phyloP scores from a whole-genome alignment of 1,140 invertebrate species.

The Plectus sambesii region DNA sequence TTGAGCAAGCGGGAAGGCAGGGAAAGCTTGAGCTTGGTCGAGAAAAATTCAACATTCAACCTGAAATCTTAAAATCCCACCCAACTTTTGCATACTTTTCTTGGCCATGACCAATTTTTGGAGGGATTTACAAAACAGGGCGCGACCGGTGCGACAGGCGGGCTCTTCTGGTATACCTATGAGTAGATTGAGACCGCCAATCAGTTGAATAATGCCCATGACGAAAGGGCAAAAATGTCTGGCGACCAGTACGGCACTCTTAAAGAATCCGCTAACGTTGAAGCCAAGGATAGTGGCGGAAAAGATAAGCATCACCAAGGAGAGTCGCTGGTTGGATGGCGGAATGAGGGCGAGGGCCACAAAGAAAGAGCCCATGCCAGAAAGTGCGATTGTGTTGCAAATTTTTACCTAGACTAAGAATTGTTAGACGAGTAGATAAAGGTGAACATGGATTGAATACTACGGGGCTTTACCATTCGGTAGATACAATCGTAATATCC shows the following conservation, averaged over 20 bases:
- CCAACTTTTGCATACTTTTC: too few relatives aligned
- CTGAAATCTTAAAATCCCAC: too few relatives aligned
- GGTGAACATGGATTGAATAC: not conserved
- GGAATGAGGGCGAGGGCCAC: too few relatives aligned
- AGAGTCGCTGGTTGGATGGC: conserved; percentile 1
- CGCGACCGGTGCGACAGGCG: too few relatives aligned
- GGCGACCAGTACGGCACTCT: conserved; percentile 20
- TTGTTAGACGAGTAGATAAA: not conserved
- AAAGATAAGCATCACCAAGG: not conserved
- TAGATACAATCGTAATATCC: too few relatives aligned
- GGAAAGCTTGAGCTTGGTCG: too few relatives aligned
- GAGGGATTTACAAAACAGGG: too few relatives aligned
- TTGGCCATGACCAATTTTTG: too few relatives aligned
- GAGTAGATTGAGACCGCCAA: conserved; percentile 15
- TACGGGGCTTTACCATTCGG: too few relatives aligned
- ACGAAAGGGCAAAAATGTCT: conserved; percentile 24
- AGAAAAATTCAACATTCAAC: too few relatives aligned
- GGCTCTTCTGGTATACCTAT: too few relatives aligned
- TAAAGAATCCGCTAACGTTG: conserved; percentile 26
- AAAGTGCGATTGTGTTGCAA: conserved; percentile 29
- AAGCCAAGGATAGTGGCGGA: conserved; percentile 18
- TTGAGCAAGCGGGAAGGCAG: too few relatives aligned
- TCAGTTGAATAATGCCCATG: conserved; percentile 24
- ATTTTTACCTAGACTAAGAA: conserved; percentile 11
- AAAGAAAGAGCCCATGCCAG: conserved; percentile 15